A percentile compares a stretch with the other conserved stretches of the same genome.
phyloP scores from a whole-genome alignment of 2,888 invertebrate species.

The Meteorus colon region DNA sequence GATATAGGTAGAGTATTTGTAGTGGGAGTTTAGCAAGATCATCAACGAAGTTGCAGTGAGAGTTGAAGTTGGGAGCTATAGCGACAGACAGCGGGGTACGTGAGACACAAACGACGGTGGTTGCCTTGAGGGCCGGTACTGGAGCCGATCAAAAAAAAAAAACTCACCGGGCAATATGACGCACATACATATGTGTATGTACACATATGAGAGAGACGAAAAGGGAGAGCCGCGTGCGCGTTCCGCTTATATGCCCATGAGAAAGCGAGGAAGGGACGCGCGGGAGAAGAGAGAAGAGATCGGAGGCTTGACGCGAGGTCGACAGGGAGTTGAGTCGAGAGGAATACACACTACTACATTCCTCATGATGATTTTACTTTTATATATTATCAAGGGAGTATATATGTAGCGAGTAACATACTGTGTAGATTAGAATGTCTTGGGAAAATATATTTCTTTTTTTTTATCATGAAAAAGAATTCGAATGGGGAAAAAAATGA shows the following conservation, averaged over 20 bases:
- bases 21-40: neutral
- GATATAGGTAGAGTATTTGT: neutral
- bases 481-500: neutral
- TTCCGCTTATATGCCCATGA: constrained; percentile 30
- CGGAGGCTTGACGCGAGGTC: constrained; percentile 55
- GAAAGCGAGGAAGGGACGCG: constrained; percentile 46
- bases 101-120: constrained; percentile 33
- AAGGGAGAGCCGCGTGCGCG: constrained; percentile 38
- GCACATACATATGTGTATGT: constrained; percentile 22
- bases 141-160: constrained; percentile 10
- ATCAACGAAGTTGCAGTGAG: neutral
- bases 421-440: neutral
- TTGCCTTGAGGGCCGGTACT: constrained; percentile 39
- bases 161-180: constrained; percentile 45
- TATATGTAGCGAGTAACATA: neutral
- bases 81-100: constrained; percentile 35
- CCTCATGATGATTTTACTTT: constrained; percentile 2
- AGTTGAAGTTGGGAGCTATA: neutral
- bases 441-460: neutral
- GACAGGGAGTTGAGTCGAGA: constrained; percentile 50
- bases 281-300: constrained; percentile 48
- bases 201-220: constrained; percentile 30
- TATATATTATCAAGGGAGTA: constrained; percentile 1
- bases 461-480: neutral
- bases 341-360: constrained; percentile 49